Evolutionary conservation across 2,113 vertebrate species (phyloP), one percentile per base, ranked within the genome.

Genomic region (Trogon surrucura): DNA sequence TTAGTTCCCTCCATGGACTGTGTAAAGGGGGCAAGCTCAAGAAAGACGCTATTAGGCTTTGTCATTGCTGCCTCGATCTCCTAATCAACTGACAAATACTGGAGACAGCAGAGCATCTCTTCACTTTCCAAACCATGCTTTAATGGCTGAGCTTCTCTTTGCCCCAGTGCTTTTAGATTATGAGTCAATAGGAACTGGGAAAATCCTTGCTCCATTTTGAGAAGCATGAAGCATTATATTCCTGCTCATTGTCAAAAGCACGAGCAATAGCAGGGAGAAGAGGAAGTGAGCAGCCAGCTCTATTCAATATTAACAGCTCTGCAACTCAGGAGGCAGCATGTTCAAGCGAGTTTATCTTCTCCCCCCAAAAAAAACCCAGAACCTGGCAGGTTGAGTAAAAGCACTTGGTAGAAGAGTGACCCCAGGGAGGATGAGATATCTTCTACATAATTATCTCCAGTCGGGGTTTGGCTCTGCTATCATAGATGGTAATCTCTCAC

Each of bases 361-460:
- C 72, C 20, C 10, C 11, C 13, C 9, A 51, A 53, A 27, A 53
- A 51, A 51, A 30, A 9, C 34, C 50, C 18, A 22, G 51, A 61
- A 81, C 47, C 75, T 83, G 75, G 86, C 91, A 95, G 50, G 44
- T 19, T 71, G 69, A 92, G 79, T 83, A 27, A 85, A 94, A 88
- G 74, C 86, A 47, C 60, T 93, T 41, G 80, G 72, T 93, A 56
- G 69, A 80, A 94, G 48, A 81, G 91, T 81, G 93, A 96, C 89
- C 86, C 53, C 77, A 7, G 94, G 94, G 86, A 95, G 61, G 91
- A 95, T 95, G 93, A 97, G 94, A 87, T 57, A 92, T 65, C 38
- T 92, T 64, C 91, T 79, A n/a, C 57, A 41, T 53, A 84, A 93
- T 89, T 84, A 89, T 71, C 89, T 84, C 65, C 77, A 92, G 80